Evolutionary conservation across 2,888 invertebrate genomes (phyloP), one percentile per base, ranked within the genome.

Genomic region (Amblyteles armatorius): DNA sequence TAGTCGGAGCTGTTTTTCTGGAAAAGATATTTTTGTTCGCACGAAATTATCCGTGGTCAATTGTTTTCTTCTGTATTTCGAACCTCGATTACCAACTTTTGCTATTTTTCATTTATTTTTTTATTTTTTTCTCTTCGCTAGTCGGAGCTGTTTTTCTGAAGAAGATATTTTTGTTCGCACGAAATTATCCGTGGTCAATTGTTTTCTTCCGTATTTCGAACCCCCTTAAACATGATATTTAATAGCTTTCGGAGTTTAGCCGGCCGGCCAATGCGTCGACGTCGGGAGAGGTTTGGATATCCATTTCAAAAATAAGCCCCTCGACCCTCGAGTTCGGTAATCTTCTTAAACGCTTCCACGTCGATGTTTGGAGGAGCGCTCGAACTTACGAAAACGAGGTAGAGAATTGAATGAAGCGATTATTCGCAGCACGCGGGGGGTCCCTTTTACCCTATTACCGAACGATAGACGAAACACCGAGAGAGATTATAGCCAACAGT

Each of bases 221-320:
- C 33, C 60, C 57, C 60, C 60, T 60, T 33, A 2, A 60, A 60
- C 7, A 33, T 33, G 36, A 79, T 29, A 26, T n/a, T 79, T 44
- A 60, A 22, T 11, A 72, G 71, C 7, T 13, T 29, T 36, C 29
- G 52, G 4, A 65, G 33, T 50, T 52, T 13, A 36, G 13, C 9
- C 57, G 60, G 60, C 60, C 79, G 82, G 76, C 68, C 13, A 74
- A 79, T 84, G 44, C 52, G 29, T 52, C 44, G 78, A 22, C 72
- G 52, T 52, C 72, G 55, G 63, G 55, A 73, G 71, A 76, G 76
- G 79, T 72, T 73, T 85, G 82, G 84, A 79, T 87, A 87, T 87
- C 87, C 87, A 87, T 87, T 87, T 87, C 87, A 86, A 78, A 79
- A 87, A 86, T 84, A 87, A 84, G 78, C 68, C 82, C 82, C 74